Evolutionary conservation across 2,888 invertebrate genomes (phyloP).

Genomic region (Conchocele bisecta): DNA sequence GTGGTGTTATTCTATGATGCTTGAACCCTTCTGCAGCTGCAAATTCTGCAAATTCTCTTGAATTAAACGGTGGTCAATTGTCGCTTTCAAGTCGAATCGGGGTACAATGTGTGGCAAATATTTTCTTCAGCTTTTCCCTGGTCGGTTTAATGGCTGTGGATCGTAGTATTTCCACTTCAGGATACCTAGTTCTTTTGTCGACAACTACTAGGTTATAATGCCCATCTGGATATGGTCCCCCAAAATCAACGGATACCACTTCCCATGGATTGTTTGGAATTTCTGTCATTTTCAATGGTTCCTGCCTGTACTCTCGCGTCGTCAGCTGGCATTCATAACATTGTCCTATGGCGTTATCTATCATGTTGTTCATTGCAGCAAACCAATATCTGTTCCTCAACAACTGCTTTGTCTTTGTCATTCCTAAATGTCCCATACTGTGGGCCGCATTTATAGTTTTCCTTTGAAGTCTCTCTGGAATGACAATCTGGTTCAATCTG

Average conservation of each 20-base stretch:
- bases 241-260: conserved; percentile 13
- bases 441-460: conserved; percentile 29
- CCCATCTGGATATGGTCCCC: conserved; percentile 11
- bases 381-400: conserved; percentile 36
- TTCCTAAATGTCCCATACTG: conserved; percentile 34
- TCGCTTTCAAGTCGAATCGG: background rate
- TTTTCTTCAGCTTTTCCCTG: conserved; percentile 2
- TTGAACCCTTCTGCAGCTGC: conserved; percentile 1
- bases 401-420: conserved; percentile 30
- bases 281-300: conserved; percentile 30
- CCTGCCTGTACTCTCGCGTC: conserved; percentile 26
- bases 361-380: conserved; percentile 23
- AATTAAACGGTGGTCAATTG: background rate
- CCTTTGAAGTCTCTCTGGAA: conserved; percentile 17
- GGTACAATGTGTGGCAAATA: background rate
- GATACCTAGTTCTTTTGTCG: conserved; percentile 5
- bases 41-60: background rate
- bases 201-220: background rate
- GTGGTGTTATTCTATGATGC: background rate
- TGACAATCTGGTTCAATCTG: conserved; percentile 15
- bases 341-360: conserved; percentile 23
- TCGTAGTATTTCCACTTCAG: background rate
- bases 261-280: conserved; percentile 33
- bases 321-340: conserved; percentile 40
- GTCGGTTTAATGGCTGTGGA: background rate